Evolutionary conservation across 2,113 vertebrate species (phyloP).

Genomic region (Lepisosteus osseus): DNA sequence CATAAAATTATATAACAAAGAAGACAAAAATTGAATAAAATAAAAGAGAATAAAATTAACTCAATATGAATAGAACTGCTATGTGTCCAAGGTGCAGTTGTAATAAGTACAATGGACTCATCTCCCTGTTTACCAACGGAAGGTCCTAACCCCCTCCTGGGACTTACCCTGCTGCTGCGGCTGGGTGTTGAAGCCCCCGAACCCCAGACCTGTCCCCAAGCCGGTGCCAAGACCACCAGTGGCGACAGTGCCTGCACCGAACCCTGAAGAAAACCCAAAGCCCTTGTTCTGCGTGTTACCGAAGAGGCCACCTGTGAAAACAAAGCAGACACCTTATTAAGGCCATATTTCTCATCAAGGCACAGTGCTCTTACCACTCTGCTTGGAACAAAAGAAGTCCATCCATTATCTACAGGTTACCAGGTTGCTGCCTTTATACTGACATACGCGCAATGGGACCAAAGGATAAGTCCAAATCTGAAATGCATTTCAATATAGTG

Average conservation of each 20-base stretch:
- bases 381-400: too few species aligned
- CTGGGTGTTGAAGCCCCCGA: constrained; percentile 86
- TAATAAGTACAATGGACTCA: neutral
- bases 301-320: constrained; percentile 74
- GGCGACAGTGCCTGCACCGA: constrained; percentile 70
- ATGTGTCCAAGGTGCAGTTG: neutral
- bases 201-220: constrained; percentile 78
- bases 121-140: neutral
- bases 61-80: too few species aligned
- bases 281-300: constrained; percentile 88
- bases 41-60: too few species aligned
- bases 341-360: too few species aligned
- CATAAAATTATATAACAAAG: too few species aligned
- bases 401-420: too few species aligned
- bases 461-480: too few species aligned
- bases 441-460: too few species aligned
- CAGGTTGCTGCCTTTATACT: too few species aligned
- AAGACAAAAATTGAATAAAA: too few species aligned
- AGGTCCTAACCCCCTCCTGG: neutral
- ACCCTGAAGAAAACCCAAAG: constrained; percentile 86
- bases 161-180: constrained; percentile 68
- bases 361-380: too few species aligned
- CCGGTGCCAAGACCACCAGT: constrained; percentile 78
- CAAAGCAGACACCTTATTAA: neutral
- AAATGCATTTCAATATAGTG: too few species aligned